Evolutionary conservation across 2,113 vertebrate species (phyloP), one percentile per base, ranked within the genome.

Genomic region (Turdus rufiventris): DNA sequence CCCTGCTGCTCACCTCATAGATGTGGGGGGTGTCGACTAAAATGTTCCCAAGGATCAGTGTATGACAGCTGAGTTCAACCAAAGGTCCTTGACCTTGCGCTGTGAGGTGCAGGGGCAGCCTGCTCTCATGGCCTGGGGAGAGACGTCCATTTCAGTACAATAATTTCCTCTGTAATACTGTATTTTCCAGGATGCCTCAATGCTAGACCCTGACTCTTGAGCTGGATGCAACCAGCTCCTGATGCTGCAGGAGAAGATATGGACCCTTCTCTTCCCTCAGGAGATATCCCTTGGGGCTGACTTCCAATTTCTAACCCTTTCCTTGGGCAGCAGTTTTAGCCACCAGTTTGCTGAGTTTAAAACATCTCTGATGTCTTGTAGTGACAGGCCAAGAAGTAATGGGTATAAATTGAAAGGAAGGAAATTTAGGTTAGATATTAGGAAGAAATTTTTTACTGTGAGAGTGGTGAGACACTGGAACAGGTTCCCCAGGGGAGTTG

Each of bases 31-130:
- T 97, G 29, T 97, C 94, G 34, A 98, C 20, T 58, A 98, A 98
- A 43, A 98, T 95, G 28, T 98, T 97, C 14, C 97, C 98, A 33
- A 99, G 92, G 43, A 98, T 97, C 90, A 99, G 95, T 28, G 96
- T 57, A 18, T 97, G 88, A 58, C 97, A 98, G 93, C 75, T 98
- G 94, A 99, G 97, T 53, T 92, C 40, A 36, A 99, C 91, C 68
- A 95, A 92, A 34, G 99, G 99, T 17, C 98, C 98, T 7, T 98
- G n/a, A 31, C 98, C 99, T 94, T 99, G 97, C 3, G 97, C 99
- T 88, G 88, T 97, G 93, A 99, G 81, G 16, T 77, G 54, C 73
- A 99, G 98, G 14, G 98, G 98, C 50, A 99, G 94, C 17, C 98
- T 96, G 33, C 94, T 96, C 88, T 98, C 98, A 62, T 96, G 90